Percentiles rank a stretch among this genome's conserved stretches.
phyloP scores from a whole-genome alignment of 2,113 vertebrate genomes.

The Pseudonaja textilis region DNA sequence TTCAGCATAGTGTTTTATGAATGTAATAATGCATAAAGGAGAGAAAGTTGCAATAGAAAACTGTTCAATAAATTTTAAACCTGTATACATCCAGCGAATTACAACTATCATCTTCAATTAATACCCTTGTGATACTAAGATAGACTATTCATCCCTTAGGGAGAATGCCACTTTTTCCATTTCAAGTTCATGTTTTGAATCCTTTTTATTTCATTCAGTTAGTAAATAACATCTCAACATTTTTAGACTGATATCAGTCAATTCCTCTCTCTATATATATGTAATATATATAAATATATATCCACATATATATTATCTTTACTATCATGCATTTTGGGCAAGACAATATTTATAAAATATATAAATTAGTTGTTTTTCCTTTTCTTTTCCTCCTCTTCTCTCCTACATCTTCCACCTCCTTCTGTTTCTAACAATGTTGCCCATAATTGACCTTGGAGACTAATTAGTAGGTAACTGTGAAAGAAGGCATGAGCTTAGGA shows the following conservation, averaged over 20 bases:
- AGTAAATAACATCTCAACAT: not conserved
- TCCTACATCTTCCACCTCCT: not conserved
- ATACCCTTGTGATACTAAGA: not conserved
- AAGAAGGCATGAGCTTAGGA: not conserved
- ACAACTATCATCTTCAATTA: not conserved
- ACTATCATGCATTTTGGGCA: not conserved
- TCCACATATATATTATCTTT: not conserved
- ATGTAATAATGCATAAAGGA: not conserved
- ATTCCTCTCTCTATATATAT: not conserved
- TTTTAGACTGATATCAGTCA: not conserved
- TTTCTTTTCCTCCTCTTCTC: not conserved
- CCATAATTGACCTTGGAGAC: conserved; percentile 15
- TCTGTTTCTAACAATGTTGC: not conserved
- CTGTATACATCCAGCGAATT: not conserved
- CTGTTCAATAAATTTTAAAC: not conserved
- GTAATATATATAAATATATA: not conserved
- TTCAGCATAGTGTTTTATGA: not conserved
- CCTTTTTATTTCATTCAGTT: not conserved
- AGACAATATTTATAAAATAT: not conserved
- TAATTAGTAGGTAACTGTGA: conserved; percentile 16
- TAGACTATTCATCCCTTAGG: not conserved
- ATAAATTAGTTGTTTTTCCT: not conserved
- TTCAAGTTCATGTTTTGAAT: not conserved
- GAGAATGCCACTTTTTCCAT: not conserved
- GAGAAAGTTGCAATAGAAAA: not conserved